Evolutionary conservation across 2,888 invertebrate species (phyloP), one percentile per base, ranked within the genome.

Genomic region (Pyralis farinalis): DNA sequence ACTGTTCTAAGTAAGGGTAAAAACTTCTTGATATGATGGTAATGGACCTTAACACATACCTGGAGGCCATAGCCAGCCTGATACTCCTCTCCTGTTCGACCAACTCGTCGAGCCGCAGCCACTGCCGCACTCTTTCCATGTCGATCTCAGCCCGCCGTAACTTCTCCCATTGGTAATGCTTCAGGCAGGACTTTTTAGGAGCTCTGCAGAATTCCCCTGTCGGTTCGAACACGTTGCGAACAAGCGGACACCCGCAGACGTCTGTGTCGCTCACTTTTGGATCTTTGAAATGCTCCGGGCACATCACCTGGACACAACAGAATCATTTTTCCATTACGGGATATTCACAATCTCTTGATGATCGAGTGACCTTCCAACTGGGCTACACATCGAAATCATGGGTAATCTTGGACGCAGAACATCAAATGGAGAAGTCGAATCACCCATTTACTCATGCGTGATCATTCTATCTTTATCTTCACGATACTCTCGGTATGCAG

Each of bases 271-370:
- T 91, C n/a, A 96, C 93, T 84, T 97, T 97, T 0, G 96, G 94
- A 61, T 97, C 97, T 75, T 98, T 98, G 62, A 96, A 96, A 77
- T 99, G 99, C 67, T 99, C 99, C 0, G 99, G 98, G 68, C 99
- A 99, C 53, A 99, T 91, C 0, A 99, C 90, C 90, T 89, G 56
- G 28, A 45, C 4, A 3, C 4, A 16, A 16, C 4, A 16, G 4
- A 16, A 16, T 16, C 4, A 16, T 3, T 16, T 16, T 22, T n/a
- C n/a, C n/a, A n/a, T n/a, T n/a, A n/a, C n/a, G n/a, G n/a, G n/a
- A n/a, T n/a, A n/a, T n/a, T n/a, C n/a, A n/a, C n/a, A n/a, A n/a
- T n/a, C n/a, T n/a, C n/a, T n/a, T n/a, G n/a, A n/a, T n/a, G n/a
- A n/a, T n/a, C n/a, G n/a, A n/a, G n/a, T n/a, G n/a, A n/a, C n/a